Evolutionary conservation across 2,888 invertebrate species (phyloP), one percentile per base, ranked within the genome.

Genomic region (Trisateles emortualis): DNA sequence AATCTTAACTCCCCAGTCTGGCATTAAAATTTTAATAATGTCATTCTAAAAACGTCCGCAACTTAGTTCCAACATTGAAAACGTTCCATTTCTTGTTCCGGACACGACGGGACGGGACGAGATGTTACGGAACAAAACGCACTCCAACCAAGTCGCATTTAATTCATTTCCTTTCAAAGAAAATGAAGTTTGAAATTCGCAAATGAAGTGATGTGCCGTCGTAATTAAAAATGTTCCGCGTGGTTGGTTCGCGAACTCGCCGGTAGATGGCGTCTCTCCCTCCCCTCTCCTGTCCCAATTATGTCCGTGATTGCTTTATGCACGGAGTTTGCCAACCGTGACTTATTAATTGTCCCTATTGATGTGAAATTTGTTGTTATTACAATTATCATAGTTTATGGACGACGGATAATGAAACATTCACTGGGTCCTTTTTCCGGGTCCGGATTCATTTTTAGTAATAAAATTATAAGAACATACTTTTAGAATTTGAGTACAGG

Each of bases 191-290:
- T 71, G 65, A 71, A 79, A 75, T 79, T 78, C 56, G 70, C 76
- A 84, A 86, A 84, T 84, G 78, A 82, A 83, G 83, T 87, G 86
- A 87, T 86, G 81, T 81, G 83, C 78, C 71, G 74, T 55, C 70
- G 78, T 86, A 87, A 87, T 88, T 88, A 87, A 86, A 86, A 85
- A 81, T 78, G 83, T 81, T 84, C 76, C 79, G 75, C 76, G 64
- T 55, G 68, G 68, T 53, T 59, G 61, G 55, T 41, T 16, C 41
- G 22, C 51, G 17, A 11, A 35, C 32, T 33, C 46, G 10, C 43
- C 53, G 59, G 52, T 71, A 71, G 68, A 68, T 60, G 68, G 59
- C 59, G 56, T 38, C 47, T 55, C 49, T 33, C 2, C 3, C 50
- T 54, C 49, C 22, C 22, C 22, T n/a, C 16, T 26, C 3, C 59